These are phyloP conservation scores for Rhyzopertha dominica DNA, from an alignment of 1,140 invertebrate species.

Conservation along the genomic window DNA sequence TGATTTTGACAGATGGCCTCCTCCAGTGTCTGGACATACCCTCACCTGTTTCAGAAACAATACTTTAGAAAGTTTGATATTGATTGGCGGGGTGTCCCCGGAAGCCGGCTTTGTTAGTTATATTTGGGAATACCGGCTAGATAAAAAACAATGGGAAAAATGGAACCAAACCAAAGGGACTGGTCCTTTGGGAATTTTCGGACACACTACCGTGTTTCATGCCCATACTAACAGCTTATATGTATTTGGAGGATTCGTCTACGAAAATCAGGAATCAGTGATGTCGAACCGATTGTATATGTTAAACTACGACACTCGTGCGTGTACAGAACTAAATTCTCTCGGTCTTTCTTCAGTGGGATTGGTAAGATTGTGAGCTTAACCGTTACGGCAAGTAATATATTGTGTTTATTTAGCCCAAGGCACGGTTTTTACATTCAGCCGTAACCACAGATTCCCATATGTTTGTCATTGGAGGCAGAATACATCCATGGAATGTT, in stretches of 20 bases:
- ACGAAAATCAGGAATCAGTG: conserved; percentile 45
- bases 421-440: conserved; percentile 79
- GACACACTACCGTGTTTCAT: conserved; percentile 87
- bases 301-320: conserved; percentile 67
- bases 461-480: conserved; percentile 87
- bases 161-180: conserved; percentile 62
- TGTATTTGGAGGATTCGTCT: conserved; percentile 83
- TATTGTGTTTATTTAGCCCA: conserved; percentile 51
- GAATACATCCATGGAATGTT: conserved; percentile 62
- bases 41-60: conserved; percentile 73
- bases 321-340: conserved; percentile 65
- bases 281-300: conserved; percentile 72
- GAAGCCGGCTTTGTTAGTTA: conserved; percentile 69
- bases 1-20: conserved; percentile 52
- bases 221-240: conserved; percentile 76
- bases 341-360: conserved; percentile 20
- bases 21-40: conserved; percentile 80
- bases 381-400: conserved; percentile 4
- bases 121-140: conserved; percentile 78
- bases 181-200: conserved; percentile 77
- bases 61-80: conserved; percentile 69
- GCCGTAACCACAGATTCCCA: conserved; percentile 82
- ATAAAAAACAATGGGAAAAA: conserved; percentile 55
- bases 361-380: not conserved
- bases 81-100: conserved; percentile 86